A percentile compares a stretch with the other conserved stretches of the same genome.
Evolutionary conservation across 2,113 vertebrate species (phyloP).

Genomic region (Solea senegalensis): DNA sequence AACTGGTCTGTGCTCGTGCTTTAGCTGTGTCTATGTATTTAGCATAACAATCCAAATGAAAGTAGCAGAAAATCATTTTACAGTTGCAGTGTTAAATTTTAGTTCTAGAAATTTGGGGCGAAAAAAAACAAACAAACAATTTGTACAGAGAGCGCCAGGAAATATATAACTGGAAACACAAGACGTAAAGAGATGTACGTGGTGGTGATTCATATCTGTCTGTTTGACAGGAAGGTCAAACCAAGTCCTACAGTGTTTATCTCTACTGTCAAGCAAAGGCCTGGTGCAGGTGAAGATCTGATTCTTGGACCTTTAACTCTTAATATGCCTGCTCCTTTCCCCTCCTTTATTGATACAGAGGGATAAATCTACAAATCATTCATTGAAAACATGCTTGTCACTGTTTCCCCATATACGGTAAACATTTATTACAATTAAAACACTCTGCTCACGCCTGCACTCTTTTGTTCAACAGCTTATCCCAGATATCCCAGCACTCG

Average conservation of each 20-base stretch:
- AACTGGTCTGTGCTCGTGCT: conserved; percentile 28
- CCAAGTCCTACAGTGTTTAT: conserved; percentile 56
- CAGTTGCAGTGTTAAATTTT: neutral
- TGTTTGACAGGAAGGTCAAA: conserved; percentile 62
- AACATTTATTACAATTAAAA: neutral
- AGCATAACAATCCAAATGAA: too few relatives aligned
- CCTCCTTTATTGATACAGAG: conserved; percentile 19
- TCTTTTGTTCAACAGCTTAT: neutral
- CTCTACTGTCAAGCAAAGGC: conserved; percentile 48
- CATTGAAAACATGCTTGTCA: neutral
- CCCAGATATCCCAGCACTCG: neutral
- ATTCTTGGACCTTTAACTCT: conserved; percentile 20
- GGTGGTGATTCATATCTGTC: conserved; percentile 43
- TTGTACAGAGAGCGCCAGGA: neutral
- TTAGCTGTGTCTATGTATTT: conserved; percentile 23
- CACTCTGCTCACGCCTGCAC: neutral
- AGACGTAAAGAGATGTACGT: neutral
- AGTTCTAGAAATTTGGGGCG: neutral
- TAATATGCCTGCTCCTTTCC: conserved; percentile 13
- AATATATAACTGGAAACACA: neutral
- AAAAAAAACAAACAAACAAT: neutral
- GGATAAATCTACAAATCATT: conserved; percentile 2
- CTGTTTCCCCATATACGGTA: neutral
- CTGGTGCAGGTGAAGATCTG: conserved; percentile 45
- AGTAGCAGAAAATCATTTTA: neutral